Conservation (phyloP, 2,113 vertebrate species). For the Corythornis cristatus region DNA sequence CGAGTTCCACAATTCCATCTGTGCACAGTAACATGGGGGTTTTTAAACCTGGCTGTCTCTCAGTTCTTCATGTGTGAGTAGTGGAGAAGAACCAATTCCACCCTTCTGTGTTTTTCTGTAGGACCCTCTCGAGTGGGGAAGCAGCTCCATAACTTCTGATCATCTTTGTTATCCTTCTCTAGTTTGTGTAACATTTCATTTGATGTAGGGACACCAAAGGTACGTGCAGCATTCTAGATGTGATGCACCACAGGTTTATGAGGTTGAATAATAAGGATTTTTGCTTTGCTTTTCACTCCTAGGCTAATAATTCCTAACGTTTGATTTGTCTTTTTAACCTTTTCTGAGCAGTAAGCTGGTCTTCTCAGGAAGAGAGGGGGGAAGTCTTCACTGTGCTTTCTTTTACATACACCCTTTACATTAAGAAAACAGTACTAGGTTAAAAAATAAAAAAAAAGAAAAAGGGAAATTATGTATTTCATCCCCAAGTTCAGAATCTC, state of each 20-base stretch:
- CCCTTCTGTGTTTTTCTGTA: neutral
- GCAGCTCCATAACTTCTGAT: neutral
- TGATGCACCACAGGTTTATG: neutral
- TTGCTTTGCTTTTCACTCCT: neutral
- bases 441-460: neutral
- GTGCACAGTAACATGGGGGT: neutral
- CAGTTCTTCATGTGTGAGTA: neutral
- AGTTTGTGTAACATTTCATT: neutral
- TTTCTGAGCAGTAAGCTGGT: neutral
- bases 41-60: neutral
- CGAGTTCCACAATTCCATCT: neutral
- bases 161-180: neutral
- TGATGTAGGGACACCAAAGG: neutral
- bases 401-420: fast-evolving
- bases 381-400: neutral
- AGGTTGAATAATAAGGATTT: neutral
- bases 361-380: neutral
- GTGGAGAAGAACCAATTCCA: neutral
- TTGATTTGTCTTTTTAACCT: neutral
- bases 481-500: neutral
- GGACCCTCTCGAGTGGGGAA: neutral
- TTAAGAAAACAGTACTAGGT: neutral
- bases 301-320: neutral
- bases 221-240: neutral
- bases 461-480: neutral